These are phyloP conservation scores for Gadus chalcogrammus DNA, from an alignment of 2,113 vertebrate genomes.

Conservation along the genomic window DNA sequence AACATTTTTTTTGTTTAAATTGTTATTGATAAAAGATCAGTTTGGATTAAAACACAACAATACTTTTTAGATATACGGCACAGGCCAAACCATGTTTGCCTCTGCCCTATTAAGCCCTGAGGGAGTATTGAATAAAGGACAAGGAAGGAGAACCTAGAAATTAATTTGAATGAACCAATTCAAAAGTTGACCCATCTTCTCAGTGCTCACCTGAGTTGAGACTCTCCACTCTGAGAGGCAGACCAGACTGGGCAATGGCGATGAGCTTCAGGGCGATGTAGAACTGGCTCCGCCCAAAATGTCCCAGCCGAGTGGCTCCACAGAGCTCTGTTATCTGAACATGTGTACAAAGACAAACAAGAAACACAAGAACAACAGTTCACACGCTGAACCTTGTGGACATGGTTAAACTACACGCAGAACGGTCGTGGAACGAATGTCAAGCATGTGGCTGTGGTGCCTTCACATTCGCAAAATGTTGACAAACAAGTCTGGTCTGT, in stretches of 20 bases:
- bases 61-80: too few species aligned
- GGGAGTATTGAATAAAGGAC: neutral
- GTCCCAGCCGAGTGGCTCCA: constrained; percentile 93
- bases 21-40: too few species aligned
- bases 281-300: constrained; percentile 98
- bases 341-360: constrained; percentile 12
- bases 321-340: constrained; percentile 91
- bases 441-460: too few species aligned
- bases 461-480: too few species aligned
- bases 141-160: neutral
- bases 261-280: constrained; percentile 98
- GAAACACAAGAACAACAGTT: neutral
- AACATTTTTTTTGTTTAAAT: too few species aligned
- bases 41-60: too few species aligned
- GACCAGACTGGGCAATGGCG: constrained; percentile 92
- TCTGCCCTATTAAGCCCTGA: neutral
- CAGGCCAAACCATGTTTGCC: too few species aligned
- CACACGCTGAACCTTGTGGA: too few species aligned
- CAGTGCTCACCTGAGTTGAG: constrained; percentile 88
- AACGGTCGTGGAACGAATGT: too few species aligned
- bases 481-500: too few species aligned
- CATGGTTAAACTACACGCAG: too few species aligned
- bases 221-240: constrained; percentile 93
- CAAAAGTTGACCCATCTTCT: neutral
- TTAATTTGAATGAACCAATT: too few species aligned